Conservation (phyloP, 2,888 invertebrate species). For the Ferrisia virgata region DNA sequence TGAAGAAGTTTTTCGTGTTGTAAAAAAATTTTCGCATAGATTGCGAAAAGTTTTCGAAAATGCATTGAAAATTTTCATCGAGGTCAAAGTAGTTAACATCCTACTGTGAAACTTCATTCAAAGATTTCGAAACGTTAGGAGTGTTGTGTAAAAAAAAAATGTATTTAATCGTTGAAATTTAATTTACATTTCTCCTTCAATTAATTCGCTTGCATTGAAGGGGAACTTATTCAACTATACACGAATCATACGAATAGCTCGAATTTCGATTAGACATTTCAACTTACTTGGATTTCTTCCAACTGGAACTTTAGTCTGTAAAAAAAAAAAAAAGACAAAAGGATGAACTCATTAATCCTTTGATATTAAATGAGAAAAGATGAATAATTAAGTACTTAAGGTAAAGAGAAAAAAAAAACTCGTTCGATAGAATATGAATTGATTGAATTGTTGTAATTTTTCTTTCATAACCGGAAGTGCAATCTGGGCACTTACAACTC, state of each 20-base stretch:
- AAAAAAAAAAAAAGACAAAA: conserved; percentile 2
- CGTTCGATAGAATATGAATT: neutral
- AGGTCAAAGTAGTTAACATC: neutral
- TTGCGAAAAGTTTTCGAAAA: neutral
- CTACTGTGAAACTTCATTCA: neutral
- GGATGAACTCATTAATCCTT: neutral
- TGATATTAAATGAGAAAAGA: neutral
- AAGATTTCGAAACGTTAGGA: neutral
- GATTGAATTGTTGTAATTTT: neutral
- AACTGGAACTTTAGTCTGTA: conserved; percentile 32
- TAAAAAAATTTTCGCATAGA: neutral
- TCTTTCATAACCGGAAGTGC: neutral
- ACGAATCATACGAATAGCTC: neutral
- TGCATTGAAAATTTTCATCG: conserved; percentile 8
- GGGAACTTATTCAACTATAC: neutral
- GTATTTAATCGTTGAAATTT: neutral
- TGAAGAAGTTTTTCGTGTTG: neutral
- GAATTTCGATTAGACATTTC: neutral
- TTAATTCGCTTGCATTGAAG: neutral
- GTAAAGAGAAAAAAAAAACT: neutral
- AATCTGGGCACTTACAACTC: neutral
- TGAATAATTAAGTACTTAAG: neutral
- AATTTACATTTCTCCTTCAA: neutral
- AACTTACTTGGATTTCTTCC: conserved; percentile 36
- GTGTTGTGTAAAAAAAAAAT: neutral